A percentile compares a stretch with the other conserved stretches of the same genome.
Conservation (phyloP, 2,113 vertebrate genomes). For the Grus americana region DNA sequence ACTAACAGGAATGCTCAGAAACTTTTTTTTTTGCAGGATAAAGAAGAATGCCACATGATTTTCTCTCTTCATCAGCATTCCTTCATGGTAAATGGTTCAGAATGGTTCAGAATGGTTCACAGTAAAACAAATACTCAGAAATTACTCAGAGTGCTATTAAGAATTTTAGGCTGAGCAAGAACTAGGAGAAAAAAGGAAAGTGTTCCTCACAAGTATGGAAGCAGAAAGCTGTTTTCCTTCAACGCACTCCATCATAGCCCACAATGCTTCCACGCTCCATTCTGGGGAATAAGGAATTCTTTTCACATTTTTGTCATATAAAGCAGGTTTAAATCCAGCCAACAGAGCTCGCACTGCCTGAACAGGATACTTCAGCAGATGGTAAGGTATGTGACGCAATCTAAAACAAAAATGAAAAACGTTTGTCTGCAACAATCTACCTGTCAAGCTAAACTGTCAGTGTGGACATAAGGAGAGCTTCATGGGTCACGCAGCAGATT, state of each 20-base stretch:
- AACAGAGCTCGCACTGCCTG: constrained; percentile 79
- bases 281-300: constrained; percentile 84
- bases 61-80: not conserved
- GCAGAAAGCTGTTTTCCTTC: constrained; percentile 79
- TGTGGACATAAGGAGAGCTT: not conserved
- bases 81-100: not conserved
- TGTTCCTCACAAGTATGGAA: constrained; percentile 74
- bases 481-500: not conserved
- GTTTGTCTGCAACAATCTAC: not conserved
- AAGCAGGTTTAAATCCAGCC: constrained; percentile 84
- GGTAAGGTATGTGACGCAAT: constrained; percentile 80
- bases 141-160: not conserved
- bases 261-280: constrained; percentile 86
- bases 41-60: fast-evolving
- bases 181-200: not conserved
- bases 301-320: not conserved
- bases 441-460: not conserved
- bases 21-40: not conserved
- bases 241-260: constrained; percentile 82
- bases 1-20: not conserved
- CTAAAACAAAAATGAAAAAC: constrained; percentile 67
- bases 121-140: not conserved
- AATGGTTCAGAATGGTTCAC: not conserved
- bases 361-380: constrained; percentile 81
- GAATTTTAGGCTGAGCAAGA: not conserved